Base-by-base conservation (phyloP, 2,113 vertebrate species). In the Salvelinus namaycush region DNA sequence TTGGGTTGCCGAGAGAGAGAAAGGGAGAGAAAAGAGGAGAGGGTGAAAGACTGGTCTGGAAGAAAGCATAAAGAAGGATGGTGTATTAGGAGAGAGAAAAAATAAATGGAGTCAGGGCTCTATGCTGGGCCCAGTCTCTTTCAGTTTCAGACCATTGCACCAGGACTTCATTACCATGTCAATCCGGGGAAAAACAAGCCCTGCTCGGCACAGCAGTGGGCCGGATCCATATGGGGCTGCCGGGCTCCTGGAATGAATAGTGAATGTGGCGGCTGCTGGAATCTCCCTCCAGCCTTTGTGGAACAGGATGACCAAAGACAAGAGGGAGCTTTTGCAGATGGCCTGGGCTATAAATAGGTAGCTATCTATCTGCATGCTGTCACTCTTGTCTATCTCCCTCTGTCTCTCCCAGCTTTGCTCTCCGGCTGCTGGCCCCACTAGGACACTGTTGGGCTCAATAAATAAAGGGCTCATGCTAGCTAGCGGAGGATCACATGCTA, bases 121-220 rank as follows among this genome's bases (percentile, higher is more conserved):
- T n/a, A n/a, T 62, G 3, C 51, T 73, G 72, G 49, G 14, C 62
- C 72, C n/a, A 11, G 59, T 34, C 29, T 65, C 59, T 48, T 74
- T 65, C 29, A 79, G 78, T 75, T 81, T 89, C 92, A 93, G 91
- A 83, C 88, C 81, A 92, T 92, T 93, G 87, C 91, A 93, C 93
- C 92, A 91, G 89, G 92, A 93, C 94, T 96, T 96, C 95, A 97
- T 97, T 96, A 96, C 95, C 96, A 97, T 96, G 95, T 97, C 95
- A 97, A 96, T 96, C 94, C 94, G 89, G 91, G 92, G 91, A 91
- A 87, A 91, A 88, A 87, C 90, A 88, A 90, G 87, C 89, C 93
- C 84, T 90, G 95, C 94, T 94, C 92, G 94, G 91, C 96, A 89
- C 95, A 95, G 96, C 95, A 93, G 95, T 91, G 93, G 94, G 95